Evolutionary conservation across 2,113 vertebrate genomes (phyloP), one percentile per base, ranked within the genome.

Genomic region (Oenanthe melanoleuca): DNA sequence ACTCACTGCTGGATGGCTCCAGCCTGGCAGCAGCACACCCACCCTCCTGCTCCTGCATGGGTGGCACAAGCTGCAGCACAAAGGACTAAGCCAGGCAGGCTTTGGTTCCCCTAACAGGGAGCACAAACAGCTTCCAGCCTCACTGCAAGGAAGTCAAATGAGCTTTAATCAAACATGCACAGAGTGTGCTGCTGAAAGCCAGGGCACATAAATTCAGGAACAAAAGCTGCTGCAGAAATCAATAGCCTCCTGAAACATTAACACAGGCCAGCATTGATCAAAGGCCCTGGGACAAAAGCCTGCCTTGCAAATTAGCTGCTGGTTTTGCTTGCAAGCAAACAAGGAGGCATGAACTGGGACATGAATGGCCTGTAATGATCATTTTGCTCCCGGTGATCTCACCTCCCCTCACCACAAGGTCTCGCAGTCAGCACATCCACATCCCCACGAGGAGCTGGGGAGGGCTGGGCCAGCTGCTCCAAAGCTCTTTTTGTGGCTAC

Each of bases 141-240:
- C 97, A 11, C 97, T 89, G 92, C 97, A 93, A 98, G 97, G 96
- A 97, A 99, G 98, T 98, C 98, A 98, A 99, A 98, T 97, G 98
- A 98, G 98, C 98, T 98, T 99, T 98, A 99, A 99, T 99, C 99
- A 99, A 98, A 99, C 98, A 99, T 98, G 99, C 98, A 97, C n/a
- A 96, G 97, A 28, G 97, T 67, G 96, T 80, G 95, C 97, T 83
- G 97, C 97, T 80, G 96, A 98, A 95, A 96, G 97, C 98, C 90
- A 70, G 83, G 72, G 94, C 92, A 96, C 98, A 98, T 98, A 98
- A 98, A 99, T 98, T 97, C 98, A 96, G 97, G 97, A 97, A 98
- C 98, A 99, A 99, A 99, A 98, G 98, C 98, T 95, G 95, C 77
- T 96, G 98, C 97, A 97, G 98, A 98, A 99, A 99, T 99, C 99